phyloP scores from a whole-genome alignment of 2,888 invertebrate genomes.

The Caenorhabditis sp. region DNA sequence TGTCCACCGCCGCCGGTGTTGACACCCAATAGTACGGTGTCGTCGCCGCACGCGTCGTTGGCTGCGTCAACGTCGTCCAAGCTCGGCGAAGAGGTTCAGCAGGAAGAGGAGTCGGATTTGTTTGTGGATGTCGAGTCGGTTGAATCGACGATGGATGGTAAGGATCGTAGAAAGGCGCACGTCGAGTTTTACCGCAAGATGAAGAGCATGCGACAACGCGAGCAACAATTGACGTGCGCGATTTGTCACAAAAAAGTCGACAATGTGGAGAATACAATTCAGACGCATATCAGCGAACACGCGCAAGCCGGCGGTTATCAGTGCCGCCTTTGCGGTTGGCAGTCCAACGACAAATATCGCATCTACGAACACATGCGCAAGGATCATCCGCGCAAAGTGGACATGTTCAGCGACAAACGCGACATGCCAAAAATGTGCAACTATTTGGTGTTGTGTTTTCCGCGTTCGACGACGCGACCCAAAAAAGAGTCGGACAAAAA shows the following conservation, averaged over 20 bases:
- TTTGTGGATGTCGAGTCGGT: slow-evolving; percentile 55
- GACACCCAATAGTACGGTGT: slow-evolving; percentile 5
- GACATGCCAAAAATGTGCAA: slow-evolving; percentile 44
- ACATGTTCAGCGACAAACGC: slow-evolving; percentile 42
- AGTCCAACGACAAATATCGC: slow-evolving; percentile 40
- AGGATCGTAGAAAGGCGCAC: slow-evolving; percentile 51
- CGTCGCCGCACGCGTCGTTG: slow-evolving; percentile 17
- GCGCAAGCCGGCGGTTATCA: slow-evolving; percentile 44
- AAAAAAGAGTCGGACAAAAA: slow-evolving; percentile 28
- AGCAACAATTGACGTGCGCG: slow-evolving; percentile 41
- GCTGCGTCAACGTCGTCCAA: slow-evolving; percentile 34
- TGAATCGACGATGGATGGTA: slow-evolving; percentile 39
- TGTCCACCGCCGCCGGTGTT: slow-evolving; percentile 7
- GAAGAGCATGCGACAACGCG: slow-evolving; percentile 53
- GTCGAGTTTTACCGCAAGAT: slow-evolving; percentile 57
- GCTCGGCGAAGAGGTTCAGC: neutral
- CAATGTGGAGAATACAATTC: slow-evolving; percentile 48
- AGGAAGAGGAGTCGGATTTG: slow-evolving; percentile 22
- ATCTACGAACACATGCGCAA: slow-evolving; percentile 49
- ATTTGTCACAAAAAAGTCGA: slow-evolving; percentile 43
- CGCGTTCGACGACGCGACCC: slow-evolving; percentile 26
- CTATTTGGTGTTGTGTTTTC: slow-evolving; percentile 38
- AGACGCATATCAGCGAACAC: slow-evolving; percentile 49
- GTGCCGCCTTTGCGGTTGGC: slow-evolving; percentile 48
- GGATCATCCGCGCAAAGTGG: slow-evolving; percentile 44